These are phyloP conservation scores for Sylvietta virens DNA, from an alignment of 2,113 vertebrate genomes.

Conservation along the genomic window DNA sequence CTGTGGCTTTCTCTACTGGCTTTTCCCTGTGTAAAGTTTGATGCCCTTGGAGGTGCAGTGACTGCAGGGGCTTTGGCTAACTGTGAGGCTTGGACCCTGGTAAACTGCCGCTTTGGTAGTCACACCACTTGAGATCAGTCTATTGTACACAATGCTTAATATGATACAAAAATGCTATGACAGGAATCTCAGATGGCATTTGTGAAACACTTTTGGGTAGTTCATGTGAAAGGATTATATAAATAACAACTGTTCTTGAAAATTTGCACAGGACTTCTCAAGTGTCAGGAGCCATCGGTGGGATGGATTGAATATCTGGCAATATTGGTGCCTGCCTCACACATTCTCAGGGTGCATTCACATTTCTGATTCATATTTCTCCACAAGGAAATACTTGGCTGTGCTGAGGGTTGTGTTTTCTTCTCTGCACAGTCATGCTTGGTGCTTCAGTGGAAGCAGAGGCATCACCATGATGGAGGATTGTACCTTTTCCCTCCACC, in stretches of 20 bases:
- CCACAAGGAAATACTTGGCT: not conserved
- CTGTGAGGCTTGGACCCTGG: accelerated
- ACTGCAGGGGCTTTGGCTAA: accelerated
- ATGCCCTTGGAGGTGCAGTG: too few species aligned
- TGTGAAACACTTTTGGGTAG: not conserved
- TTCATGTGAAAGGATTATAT: not conserved
- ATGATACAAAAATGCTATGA: not conserved
- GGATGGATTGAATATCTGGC: not conserved
- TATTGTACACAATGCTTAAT: too few species aligned
- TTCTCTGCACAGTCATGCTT: too few species aligned
- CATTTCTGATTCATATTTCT: not conserved
- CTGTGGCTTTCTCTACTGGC: accelerated
- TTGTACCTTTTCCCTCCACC: not conserved
- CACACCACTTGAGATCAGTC: not conserved
- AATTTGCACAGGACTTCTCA: not conserved
- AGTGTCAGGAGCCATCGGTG: accelerated
- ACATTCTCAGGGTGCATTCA: not conserved
- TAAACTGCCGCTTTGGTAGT: not conserved
- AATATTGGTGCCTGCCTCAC: not conserved
- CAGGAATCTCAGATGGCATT: not conserved
- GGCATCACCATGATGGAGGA: not conserved
- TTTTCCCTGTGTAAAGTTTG: accelerated
- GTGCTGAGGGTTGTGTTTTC: not conserved
- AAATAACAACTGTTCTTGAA: not conserved
- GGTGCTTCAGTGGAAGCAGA: not conserved